Base-by-base conservation (phyloP, 2,888 invertebrate species). In the Clitarchus hookeri region DNA sequence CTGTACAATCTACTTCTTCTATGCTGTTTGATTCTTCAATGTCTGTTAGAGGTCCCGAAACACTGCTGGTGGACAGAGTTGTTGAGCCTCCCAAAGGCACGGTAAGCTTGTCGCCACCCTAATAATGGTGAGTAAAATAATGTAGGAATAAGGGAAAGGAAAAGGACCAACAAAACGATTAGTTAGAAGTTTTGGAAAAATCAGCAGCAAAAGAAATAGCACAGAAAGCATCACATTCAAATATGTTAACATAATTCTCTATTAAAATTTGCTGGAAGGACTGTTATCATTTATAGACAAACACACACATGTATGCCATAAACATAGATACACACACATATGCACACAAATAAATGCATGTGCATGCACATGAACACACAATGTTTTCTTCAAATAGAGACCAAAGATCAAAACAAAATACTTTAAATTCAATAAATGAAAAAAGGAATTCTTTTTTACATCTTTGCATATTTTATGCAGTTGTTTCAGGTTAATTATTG, bases 81-180 rank as follows among this genome's bases (percentile, higher is more conserved):
- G 90, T 90, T 8, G 91, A 91, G 84, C 94, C 94, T 89, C 93
- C 93, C 89, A 95, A 94, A 88, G 94, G 93, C 87, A 95, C 91
- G 86, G 95, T 95, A 90, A 95, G 91, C 91, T 95, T 95, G 91
- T 95, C 95, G 89, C 95, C 95, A 89, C 95, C 95, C 95, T 95
- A 90, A 89, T 89, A 88, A 88, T 89, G 89, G 90, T 27, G 54
- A 53, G 80, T 82, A 82, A 78, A 44, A 85, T 26, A 85, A 53
- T 84, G 85, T 54, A 84, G 79, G 85, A 78, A 90, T 90, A 89
- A 88, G 88, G 85, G 88, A 87, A 88, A 89, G 88, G 89, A 85
- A 88, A 88, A 84, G 84, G 85, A 84, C 77, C 84, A 88, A 87
- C 84, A 86, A 86, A 87, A 78, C 77, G 86, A 53, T 78, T 82